Conservation (phyloP, 1,140 invertebrate genomes). For the Lamellibrachia luymesi region DNA sequence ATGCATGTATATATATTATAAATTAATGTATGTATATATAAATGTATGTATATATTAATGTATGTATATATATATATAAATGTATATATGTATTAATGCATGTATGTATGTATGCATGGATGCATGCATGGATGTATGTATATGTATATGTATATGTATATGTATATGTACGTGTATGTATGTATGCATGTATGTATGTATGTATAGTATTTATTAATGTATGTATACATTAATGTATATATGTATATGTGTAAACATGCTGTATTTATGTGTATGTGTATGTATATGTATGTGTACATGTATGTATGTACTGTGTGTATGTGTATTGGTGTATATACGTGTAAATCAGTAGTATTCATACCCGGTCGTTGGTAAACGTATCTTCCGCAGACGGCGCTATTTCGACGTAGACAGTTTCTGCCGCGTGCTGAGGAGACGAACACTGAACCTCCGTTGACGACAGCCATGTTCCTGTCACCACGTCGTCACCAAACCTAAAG, state of each 20-base stretch:
- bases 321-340: not conserved
- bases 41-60: no score
- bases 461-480: conserved; percentile 29
- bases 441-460: conserved; percentile 31
- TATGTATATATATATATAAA: no score
- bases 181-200: no score
- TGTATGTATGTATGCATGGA: not conserved
- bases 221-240: no score
- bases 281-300: no score
- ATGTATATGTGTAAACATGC: no score
- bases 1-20: no score
- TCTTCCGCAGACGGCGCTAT: conserved; percentile 25
- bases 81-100: not conserved
- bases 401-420: conserved; percentile 25
- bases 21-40: no score
- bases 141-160: not conserved
- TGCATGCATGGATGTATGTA: not conserved
- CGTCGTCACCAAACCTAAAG: conserved; percentile 19
- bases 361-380: conserved; percentile 30
- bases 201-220: no score
- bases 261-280: no score
- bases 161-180: not conserved
- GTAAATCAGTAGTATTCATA: conserved; percentile 9
- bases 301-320: no score
- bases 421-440: conserved; percentile 23